Evolutionary conservation across 2,797 vertebrate species (phyloP).

Genomic region (Leptoclinus maculatus): DNA sequence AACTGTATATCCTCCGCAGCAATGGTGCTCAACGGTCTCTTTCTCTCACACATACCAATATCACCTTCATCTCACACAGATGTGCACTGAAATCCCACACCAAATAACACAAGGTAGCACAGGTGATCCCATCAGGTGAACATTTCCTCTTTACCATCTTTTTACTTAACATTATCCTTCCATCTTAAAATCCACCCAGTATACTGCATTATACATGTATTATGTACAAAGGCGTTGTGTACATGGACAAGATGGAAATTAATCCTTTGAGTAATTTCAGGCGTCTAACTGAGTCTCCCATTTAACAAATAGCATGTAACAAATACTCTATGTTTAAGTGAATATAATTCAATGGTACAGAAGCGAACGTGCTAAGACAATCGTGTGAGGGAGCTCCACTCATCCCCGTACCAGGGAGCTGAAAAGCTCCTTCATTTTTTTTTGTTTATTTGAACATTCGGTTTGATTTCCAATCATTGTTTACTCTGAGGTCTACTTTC

Average conservation of each 20-base stretch:
- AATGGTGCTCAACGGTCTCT: conserved; percentile 23
- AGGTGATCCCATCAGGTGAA: not conserved
- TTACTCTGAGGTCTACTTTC: not conserved
- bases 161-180: not conserved
- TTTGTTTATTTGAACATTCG: not conserved
- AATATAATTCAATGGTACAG: not conserved
- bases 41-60: conserved; percentile 36
- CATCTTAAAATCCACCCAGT: conserved; percentile 1
- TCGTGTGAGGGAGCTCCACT: not conserved
- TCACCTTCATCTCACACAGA: conserved; percentile 33
- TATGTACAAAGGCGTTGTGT: not conserved
- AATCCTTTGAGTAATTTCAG: conserved; percentile 8
- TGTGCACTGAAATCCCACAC: not conserved
- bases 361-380: not conserved
- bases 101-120: not conserved
- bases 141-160: conserved; percentile 8
- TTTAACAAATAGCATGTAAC: not conserved
- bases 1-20: conserved; percentile 35
- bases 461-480: not conserved
- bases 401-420: not conserved
- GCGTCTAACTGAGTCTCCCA: not conserved
- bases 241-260: conserved; percentile 6
- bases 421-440: not conserved
- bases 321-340: not conserved
- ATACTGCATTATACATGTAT: conserved; percentile 4